These are phyloP conservation scores for Hipposideros armiger DNA, from an alignment of 2,113 vertebrate genomes.

Conservation along the genomic window DNA sequence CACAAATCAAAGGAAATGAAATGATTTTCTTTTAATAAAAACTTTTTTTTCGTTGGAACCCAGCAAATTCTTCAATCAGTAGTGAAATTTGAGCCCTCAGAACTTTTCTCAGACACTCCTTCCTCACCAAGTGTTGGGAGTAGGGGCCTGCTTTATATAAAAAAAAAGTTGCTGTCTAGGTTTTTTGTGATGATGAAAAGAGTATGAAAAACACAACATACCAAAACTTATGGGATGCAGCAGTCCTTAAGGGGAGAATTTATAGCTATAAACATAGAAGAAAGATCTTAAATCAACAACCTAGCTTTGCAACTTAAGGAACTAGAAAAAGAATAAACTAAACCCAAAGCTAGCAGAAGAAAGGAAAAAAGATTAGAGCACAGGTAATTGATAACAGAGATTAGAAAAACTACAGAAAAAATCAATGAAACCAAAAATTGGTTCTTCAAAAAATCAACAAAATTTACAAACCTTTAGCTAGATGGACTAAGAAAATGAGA, in stretches of 20 bases:
- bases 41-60: neutral
- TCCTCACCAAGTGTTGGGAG: neutral
- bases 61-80: neutral
- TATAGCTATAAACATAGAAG: neutral
- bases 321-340: slow-evolving; percentile 24
- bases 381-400: neutral
- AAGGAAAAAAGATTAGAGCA: neutral
- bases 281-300: neutral
- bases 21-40: neutral
- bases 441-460: neutral
- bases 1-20: neutral
- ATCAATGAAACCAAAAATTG: slow-evolving; percentile 6
- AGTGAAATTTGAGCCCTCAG: neutral
- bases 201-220: neutral
- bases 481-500: neutral
- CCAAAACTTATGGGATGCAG: neutral
- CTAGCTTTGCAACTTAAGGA: neutral
- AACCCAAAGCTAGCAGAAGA: neutral
- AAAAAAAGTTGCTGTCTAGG: neutral
- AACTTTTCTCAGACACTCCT: slow-evolving; percentile 9
- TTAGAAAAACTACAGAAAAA: neutral
- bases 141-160: neutral
- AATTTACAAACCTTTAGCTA: slow-evolving; percentile 1
- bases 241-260: neutral
- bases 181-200: slow-evolving; percentile 2